phyloP scores from a whole-genome alignment of 37 sponge, comb jelly and placozoan species.

The Geodia barretti region DNA sequence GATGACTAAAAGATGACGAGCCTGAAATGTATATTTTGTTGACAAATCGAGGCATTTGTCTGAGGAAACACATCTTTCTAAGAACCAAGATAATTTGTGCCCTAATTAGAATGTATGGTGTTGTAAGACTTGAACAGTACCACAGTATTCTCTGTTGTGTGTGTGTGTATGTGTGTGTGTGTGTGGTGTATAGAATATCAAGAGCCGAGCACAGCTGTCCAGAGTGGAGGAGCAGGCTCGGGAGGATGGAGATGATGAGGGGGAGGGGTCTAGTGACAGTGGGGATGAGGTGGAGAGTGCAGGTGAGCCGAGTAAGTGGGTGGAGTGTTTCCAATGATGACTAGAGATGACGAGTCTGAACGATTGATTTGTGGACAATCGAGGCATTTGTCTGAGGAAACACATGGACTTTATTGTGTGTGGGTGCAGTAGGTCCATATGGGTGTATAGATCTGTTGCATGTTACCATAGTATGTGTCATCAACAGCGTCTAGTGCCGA shows the following conservation, averaged over 20 bases:
- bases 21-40: neutral
- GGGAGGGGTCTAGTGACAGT: conserved; percentile 2
- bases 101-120: too few species aligned
- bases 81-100: too few species aligned
- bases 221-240: conserved; percentile 25
- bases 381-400: conserved; percentile 34
- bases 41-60: conserved; percentile 23
- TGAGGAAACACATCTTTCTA: conserved; percentile 15
- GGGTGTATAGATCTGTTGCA: too few species aligned
- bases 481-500: too few species aligned
- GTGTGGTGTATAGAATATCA: conserved; percentile 26
- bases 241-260: conserved; percentile 31
- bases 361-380: conserved; percentile 2
- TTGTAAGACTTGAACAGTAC: too few species aligned
- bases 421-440: too few species aligned
- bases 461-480: too few species aligned
- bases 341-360: conserved; percentile 18
- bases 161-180: neutral
- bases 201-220: conserved; percentile 49
- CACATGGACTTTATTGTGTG: neutral
- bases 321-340: conserved; percentile 7
- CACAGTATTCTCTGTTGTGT: too few species aligned
- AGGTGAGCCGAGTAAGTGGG: neutral
- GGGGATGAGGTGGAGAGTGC: conserved; percentile 8
- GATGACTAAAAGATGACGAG: conserved; percentile 31